Conservation (phyloP, 2,797 vertebrate species). For the Melanogrammus aeglefinus region DNA sequence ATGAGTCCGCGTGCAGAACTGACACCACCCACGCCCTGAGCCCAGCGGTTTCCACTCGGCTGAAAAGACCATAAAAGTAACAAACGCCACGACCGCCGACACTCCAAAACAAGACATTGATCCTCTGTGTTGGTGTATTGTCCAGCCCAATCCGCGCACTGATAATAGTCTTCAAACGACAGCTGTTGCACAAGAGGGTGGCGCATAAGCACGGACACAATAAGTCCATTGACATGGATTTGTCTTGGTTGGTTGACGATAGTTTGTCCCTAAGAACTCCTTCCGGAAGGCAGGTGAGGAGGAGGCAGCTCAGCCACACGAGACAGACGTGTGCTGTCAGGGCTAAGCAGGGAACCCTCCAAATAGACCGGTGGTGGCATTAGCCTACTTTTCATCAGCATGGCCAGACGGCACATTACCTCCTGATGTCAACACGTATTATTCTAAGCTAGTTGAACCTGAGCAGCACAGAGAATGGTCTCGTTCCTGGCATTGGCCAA, state of each 20-base stretch:
- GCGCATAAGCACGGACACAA: not conserved
- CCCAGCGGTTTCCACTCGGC: not conserved
- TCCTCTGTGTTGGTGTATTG: slow-evolving; percentile 18
- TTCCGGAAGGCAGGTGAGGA: not conserved
- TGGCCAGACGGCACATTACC: slow-evolving; percentile 48
- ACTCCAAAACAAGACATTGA: slow-evolving; percentile 21
- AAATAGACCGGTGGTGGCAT: slow-evolving; percentile 30
- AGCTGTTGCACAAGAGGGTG: slow-evolving; percentile 5
- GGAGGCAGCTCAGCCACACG: slow-evolving; percentile 15
- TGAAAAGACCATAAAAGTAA: not conserved
- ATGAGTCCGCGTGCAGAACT: too few relatives aligned
- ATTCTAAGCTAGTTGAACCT: slow-evolving; percentile 50
- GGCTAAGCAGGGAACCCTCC: slow-evolving; percentile 14
- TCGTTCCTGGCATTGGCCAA: slow-evolving; percentile 26
- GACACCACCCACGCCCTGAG: too few relatives aligned
- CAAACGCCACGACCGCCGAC: slow-evolving; percentile 23
- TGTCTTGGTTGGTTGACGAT: not conserved
- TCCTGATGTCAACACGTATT: slow-evolving; percentile 57
- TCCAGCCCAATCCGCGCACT: slow-evolving; percentile 11
- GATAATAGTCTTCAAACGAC: slow-evolving; percentile 30
- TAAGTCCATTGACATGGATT: not conserved
- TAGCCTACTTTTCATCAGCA: slow-evolving; percentile 55
- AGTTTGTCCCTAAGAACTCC: not conserved
- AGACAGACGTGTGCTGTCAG: slow-evolving; percentile 13
- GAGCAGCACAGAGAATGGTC: slow-evolving; percentile 48